Conservation (phyloP, 2,888 invertebrate species). For the Syritta pipiens region DNA sequence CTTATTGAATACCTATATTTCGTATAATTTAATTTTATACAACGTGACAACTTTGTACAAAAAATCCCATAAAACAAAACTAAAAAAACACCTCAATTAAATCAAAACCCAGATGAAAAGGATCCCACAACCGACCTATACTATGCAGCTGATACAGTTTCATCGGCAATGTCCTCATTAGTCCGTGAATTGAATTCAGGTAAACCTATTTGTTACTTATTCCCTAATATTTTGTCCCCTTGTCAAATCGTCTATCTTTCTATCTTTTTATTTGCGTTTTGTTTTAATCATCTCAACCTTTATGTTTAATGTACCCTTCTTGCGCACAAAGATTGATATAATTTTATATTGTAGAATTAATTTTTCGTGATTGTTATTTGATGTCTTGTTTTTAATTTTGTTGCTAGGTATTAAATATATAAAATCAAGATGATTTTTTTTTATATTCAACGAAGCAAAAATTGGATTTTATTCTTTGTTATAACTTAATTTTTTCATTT, state of each 20-base stretch:
- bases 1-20: slow-evolving; percentile 16
- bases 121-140: slow-evolving; percentile 92
- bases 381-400: slow-evolving; percentile 1
- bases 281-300: neutral
- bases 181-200: slow-evolving; percentile 97
- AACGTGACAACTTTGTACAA: slow-evolving; percentile 26
- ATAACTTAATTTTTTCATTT: no score
- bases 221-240: slow-evolving; percentile 6
- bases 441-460: neutral
- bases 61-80: slow-evolving; percentile 33
- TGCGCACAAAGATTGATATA: slow-evolving; percentile 52
- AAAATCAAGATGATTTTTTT: neutral
- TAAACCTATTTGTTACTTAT: slow-evolving; percentile 75
- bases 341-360: slow-evolving; percentile 32
- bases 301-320: slow-evolving; percentile 31
- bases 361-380: slow-evolving; percentile 26
- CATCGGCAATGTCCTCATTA: slow-evolving; percentile 98
- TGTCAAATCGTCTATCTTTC: neutral
- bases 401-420: neutral
- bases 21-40: slow-evolving; percentile 50
- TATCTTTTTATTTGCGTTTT: neutral
- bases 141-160: slow-evolving; percentile 97
- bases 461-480: no score
- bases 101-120: slow-evolving; percentile 46
- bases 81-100: slow-evolving; percentile 27